These are phyloP conservation scores for Odocoileus hemionus DNA, from an alignment of 2,113 vertebrate genomes.

Conservation along the genomic window DNA sequence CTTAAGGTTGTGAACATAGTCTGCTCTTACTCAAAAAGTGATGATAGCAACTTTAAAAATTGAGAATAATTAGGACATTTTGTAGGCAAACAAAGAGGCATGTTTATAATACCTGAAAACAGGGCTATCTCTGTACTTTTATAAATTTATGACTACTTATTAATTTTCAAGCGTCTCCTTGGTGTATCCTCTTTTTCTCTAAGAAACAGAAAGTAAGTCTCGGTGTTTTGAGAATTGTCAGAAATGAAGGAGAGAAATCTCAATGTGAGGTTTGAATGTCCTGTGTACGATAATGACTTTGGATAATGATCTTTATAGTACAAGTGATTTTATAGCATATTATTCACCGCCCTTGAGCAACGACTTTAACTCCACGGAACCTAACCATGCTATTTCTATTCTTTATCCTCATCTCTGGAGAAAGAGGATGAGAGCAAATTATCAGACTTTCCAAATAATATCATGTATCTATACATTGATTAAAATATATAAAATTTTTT, in stretches of 20 bases:
- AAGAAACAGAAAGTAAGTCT: constrained; percentile 11
- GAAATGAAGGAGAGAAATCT: neutral
- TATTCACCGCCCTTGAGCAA: constrained; percentile 35
- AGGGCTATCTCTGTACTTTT: neutral
- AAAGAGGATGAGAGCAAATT: neutral
- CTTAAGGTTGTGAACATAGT: neutral
- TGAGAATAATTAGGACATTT: neutral
- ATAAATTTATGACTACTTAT: neutral
- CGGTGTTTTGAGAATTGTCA: neutral
- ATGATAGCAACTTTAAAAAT: neutral
- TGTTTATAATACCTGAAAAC: neutral
- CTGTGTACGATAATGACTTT: constrained; percentile 21
- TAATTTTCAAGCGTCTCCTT: constrained; percentile 7
- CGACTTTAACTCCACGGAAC: neutral
- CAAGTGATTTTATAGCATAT: neutral
- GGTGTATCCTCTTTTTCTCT: neutral
- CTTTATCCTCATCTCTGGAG: neutral
- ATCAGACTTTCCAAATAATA: neutral
- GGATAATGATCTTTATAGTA: constrained; percentile 31
- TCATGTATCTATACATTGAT: neutral
- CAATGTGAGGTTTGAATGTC: neutral
- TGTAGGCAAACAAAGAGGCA: neutral
- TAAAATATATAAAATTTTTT: neutral
- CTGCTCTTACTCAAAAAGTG: neutral
- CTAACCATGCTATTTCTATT: neutral